Percentiles rank a stretch among this genome's conserved stretches.
phyloP scores from a whole-genome alignment of 1,140 invertebrate species.

The Macrocentrus cingulum region DNA sequence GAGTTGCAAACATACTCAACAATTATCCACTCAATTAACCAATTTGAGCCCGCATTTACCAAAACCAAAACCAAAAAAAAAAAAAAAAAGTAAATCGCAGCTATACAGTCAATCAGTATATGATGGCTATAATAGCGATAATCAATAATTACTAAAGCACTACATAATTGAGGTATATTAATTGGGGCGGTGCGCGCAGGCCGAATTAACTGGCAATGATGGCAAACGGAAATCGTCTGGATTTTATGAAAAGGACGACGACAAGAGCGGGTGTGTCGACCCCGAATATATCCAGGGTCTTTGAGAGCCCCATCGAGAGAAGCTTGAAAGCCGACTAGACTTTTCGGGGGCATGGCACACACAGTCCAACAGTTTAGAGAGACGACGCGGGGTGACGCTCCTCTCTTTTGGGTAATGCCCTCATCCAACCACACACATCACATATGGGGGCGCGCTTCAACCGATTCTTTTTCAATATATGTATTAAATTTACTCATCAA shows the following conservation, averaged over 20 bases:
- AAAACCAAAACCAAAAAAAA: too few relatives aligned
- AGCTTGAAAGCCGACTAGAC: conserved; percentile 14
- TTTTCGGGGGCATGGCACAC: conserved; percentile 1
- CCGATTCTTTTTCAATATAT: conserved; percentile 13
- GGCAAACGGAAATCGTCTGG: conserved; percentile 4
- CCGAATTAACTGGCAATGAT: too few relatives aligned
- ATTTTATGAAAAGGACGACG: neutral
- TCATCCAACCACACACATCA: conserved; percentile 7
- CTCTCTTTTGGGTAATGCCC: conserved; percentile 3
- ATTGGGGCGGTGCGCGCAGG: too few relatives aligned
- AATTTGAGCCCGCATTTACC: too few relatives aligned
- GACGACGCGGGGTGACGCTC: neutral
- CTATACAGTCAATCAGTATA: too few relatives aligned
- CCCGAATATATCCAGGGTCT: conserved; percentile 2
- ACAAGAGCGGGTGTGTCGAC: conserved; percentile 13
- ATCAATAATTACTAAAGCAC: too few relatives aligned
- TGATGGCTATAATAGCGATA: too few relatives aligned
- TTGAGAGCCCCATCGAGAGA: conserved; percentile 15
- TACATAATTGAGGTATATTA: too few relatives aligned
- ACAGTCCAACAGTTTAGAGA: conserved; percentile 9
- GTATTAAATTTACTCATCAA: too few relatives aligned
- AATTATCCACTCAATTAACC: too few relatives aligned
- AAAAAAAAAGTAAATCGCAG: too few relatives aligned
- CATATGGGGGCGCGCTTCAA: conserved; percentile 5
- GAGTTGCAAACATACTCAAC: too few relatives aligned